A percentile compares a stretch with the other conserved stretches of the same genome.
Conservation (phyloP, 2,888 invertebrate species). For the Petrolisthes manimaculis region DNA sequence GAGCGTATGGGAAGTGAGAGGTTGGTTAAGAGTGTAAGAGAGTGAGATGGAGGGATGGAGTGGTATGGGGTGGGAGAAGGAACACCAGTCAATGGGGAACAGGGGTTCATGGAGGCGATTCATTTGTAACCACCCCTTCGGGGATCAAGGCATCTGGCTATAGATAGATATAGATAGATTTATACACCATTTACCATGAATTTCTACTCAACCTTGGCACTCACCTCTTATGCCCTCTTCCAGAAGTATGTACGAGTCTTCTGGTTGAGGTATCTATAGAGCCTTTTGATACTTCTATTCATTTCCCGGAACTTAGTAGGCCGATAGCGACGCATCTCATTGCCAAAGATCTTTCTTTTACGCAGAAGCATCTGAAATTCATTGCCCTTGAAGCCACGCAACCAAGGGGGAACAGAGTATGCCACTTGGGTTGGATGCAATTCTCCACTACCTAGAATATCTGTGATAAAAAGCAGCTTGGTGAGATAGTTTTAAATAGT, state of each 20-base stretch:
- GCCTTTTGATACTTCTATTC: slow-evolving; percentile 79
- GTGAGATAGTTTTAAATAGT: background rate
- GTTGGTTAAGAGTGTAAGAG: no score
- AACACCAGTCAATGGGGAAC: no score
- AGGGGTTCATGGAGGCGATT: no score
- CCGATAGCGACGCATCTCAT: slow-evolving; percentile 75
- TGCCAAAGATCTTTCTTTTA: slow-evolving; percentile 79
- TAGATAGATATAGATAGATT: no score
- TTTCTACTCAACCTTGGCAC: background rate
- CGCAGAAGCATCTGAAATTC: slow-evolving; percentile 80
- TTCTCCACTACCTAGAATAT: slow-evolving; percentile 88
- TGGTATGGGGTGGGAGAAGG: no score
- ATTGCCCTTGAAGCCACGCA: slow-evolving; percentile 87
- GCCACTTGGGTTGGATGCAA: slow-evolving; percentile 86
- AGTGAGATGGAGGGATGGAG: no score
- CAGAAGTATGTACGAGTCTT: slow-evolving; percentile 76
- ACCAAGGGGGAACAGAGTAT: slow-evolving; percentile 89
- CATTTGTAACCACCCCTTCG: no score
- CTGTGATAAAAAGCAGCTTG: slow-evolving; percentile 67
- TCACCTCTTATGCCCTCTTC: slow-evolving; percentile 36
- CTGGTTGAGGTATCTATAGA: slow-evolving; percentile 83
- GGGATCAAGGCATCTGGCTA: no score
- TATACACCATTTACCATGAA: no score
- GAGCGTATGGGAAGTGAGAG: no score
- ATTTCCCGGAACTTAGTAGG: slow-evolving; percentile 85